Percentiles rank a stretch among this genome's conserved stretches.
These are phyloP conservation scores for Ophonus ardosiacus DNA, from an alignment of 2,888 invertebrate species.

Conservation along the genomic window DNA sequence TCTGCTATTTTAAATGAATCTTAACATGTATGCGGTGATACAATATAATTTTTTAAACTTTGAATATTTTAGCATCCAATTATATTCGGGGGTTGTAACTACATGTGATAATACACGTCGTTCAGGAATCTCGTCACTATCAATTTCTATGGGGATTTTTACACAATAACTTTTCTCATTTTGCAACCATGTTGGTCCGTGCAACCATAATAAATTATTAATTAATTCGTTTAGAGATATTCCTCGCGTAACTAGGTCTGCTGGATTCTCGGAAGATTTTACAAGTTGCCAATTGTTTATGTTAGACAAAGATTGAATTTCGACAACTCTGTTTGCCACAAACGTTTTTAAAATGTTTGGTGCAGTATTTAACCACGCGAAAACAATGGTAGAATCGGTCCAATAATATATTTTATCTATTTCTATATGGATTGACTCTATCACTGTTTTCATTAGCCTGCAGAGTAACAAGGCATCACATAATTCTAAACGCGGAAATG, in stretches of 20 bases:
- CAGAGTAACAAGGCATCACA: slow-evolving; percentile 66
- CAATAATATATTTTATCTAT: slow-evolving; percentile 59
- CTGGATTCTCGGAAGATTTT: slow-evolving; percentile 62
- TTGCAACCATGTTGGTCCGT: slow-evolving; percentile 45
- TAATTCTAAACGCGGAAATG: slow-evolving; percentile 67
- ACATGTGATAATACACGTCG: neutral
- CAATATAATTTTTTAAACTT: slow-evolving; percentile 8
- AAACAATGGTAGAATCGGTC: slow-evolving; percentile 64
- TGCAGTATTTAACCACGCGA: slow-evolving; percentile 57
- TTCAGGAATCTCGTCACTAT: slow-evolving; percentile 11
- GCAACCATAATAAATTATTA: slow-evolving; percentile 56
- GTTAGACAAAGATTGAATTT: slow-evolving; percentile 58
- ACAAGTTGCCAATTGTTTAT: slow-evolving; percentile 62
- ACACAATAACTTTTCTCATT: neutral
- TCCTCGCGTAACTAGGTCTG: slow-evolving; percentile 65
- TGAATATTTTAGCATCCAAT: slow-evolving; percentile 21
- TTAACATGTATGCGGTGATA: slow-evolving; percentile 2
- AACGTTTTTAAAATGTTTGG: slow-evolving; percentile 63
- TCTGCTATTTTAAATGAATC: slow-evolving; percentile 14
- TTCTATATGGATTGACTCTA: slow-evolving; percentile 41
- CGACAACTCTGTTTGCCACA: slow-evolving; percentile 65
- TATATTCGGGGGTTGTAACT: neutral
- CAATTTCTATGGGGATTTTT: no score
- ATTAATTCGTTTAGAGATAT: slow-evolving; percentile 34
- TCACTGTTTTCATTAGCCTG: slow-evolving; percentile 58